These are phyloP conservation scores for Vanessa tameamea DNA, from an alignment of 1,140 invertebrate species.

Conservation along the genomic window DNA sequence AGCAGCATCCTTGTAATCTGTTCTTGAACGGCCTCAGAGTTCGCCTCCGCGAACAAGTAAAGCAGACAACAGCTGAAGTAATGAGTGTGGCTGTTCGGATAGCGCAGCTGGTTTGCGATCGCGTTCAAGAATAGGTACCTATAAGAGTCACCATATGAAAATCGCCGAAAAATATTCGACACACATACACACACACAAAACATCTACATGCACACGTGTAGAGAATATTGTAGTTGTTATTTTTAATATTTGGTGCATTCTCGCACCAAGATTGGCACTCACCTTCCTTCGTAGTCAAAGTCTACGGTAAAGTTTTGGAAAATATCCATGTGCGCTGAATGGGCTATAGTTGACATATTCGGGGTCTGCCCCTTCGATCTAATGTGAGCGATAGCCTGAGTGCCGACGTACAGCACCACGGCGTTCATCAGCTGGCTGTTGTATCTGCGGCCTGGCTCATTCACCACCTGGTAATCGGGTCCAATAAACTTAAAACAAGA, in stretches of 20 bases:
- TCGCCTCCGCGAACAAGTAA: slow-evolving; percentile 98
- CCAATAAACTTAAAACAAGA: neutral
- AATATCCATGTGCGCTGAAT: slow-evolving; percentile 99
- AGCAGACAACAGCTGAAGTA: slow-evolving; percentile 99
- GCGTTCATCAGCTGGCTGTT: slow-evolving; percentile 98
- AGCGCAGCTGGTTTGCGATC: slow-evolving; percentile 98
- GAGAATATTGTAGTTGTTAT: too few relatives aligned
- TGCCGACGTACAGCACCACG: slow-evolving; percentile 97
- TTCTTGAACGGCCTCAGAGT: slow-evolving; percentile 97
- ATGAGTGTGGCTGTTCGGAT: slow-evolving; percentile 99
- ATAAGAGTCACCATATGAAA: slow-evolving; percentile 3
- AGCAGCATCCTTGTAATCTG: slow-evolving; percentile 95
- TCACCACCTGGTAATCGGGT: slow-evolving; percentile 77
- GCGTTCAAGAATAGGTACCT: slow-evolving; percentile 98
- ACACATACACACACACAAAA: slow-evolving; percentile 6
- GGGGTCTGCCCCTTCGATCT: slow-evolving; percentile 93
- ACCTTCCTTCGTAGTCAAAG: slow-evolving; percentile 96
- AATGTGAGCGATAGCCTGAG: slow-evolving; percentile 95
- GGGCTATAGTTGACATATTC: slow-evolving; percentile 97
- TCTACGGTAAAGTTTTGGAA: slow-evolving; percentile 99
- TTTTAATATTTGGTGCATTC: too few relatives aligned
- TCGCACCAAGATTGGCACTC: slow-evolving; percentile 26
- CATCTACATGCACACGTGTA: slow-evolving; percentile 2
- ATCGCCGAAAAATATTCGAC: neutral
- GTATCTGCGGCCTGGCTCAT: slow-evolving; percentile 94